A percentile compares a stretch with the other conserved stretches of the same genome.
phyloP scores from a whole-genome alignment of 2,888 invertebrate species.

The Caenorhabditis afra region DNA sequence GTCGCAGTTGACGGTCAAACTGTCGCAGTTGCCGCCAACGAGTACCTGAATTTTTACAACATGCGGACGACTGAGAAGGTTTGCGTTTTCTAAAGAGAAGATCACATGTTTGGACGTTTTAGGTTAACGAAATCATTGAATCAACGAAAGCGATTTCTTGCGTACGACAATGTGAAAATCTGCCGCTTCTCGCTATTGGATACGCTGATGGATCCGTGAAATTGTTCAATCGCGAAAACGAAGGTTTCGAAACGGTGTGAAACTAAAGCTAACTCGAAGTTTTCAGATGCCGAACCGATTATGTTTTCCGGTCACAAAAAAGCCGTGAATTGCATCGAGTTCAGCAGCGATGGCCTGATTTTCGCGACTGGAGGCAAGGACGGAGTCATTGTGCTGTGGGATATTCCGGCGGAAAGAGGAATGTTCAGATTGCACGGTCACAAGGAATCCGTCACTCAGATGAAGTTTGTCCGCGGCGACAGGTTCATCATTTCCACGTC shows the following conservation, averaged over 20 bases:
- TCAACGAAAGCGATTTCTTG: constrained; percentile 87
- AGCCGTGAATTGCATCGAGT: constrained; percentile 89
- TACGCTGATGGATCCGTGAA: constrained; percentile 88
- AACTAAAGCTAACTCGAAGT: not conserved
- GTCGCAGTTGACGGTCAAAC: constrained; percentile 88
- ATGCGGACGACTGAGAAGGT: constrained; percentile 90
- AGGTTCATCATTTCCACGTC: constrained; percentile 83
- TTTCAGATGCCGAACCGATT: constrained; percentile 83
- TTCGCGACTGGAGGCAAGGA: constrained; percentile 94
- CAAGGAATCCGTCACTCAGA: constrained; percentile 90
- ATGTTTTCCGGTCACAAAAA: constrained; percentile 90
- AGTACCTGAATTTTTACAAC: constrained; percentile 95
- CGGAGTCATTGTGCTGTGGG: constrained; percentile 94
- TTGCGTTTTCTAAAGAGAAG: not conserved
- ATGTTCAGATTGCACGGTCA: constrained; percentile 92
- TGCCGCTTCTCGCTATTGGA: constrained; percentile 90
- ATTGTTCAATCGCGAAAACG: constrained; percentile 77
- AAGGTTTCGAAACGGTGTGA: constrained; percentile 84
- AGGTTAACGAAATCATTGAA: constrained; percentile 70
- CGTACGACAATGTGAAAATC: constrained; percentile 87
- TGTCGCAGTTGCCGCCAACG: constrained; percentile 92
- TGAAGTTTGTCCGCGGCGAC: constrained; percentile 81
- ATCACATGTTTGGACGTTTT: constrained; percentile 26
- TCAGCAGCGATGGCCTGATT: constrained; percentile 89
- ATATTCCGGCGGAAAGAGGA: constrained; percentile 93